These are phyloP conservation scores for Conus canariensis DNA, from an alignment of 2,888 invertebrate genomes.

Conservation along the genomic window DNA sequence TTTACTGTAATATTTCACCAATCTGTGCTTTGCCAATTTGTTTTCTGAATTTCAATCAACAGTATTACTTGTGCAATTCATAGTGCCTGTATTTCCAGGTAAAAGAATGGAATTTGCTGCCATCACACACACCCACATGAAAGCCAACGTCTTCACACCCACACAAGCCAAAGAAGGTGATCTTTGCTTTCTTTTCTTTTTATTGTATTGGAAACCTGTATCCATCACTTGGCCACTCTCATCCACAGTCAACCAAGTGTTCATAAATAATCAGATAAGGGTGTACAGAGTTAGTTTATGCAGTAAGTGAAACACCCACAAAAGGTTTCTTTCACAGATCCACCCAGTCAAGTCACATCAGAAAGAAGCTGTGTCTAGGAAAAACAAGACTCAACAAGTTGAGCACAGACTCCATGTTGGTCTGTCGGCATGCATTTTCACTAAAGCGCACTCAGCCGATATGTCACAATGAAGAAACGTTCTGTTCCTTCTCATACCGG, in stretches of 20 bases:
- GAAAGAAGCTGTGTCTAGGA: not conserved
- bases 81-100: too few relatives aligned
- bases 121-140: too few relatives aligned
- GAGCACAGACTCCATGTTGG: not conserved
- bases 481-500: not conserved
- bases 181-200: not conserved
- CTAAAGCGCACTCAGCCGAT: not conserved
- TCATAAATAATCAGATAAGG: conserved; percentile 38
- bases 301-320: conserved; percentile 25
- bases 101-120: too few relatives aligned
- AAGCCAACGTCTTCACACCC: not conserved
- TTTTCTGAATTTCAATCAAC: too few relatives aligned
- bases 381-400: not conserved
- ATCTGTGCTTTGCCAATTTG: too few relatives aligned
- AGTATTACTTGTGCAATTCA: too few relatives aligned
- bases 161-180: not conserved
- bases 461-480: not conserved
- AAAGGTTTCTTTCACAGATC: conserved; percentile 16
- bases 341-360: not conserved
- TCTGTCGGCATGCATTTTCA: not conserved
- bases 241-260: conserved; percentile 37
- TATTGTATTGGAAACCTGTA: conserved; percentile 37
- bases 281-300: conserved; percentile 31
- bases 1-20: too few relatives aligned
- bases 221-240: conserved; percentile 38